Conservation (phyloP, 2,797 vertebrate species). For the Tapera naevia region DNA sequence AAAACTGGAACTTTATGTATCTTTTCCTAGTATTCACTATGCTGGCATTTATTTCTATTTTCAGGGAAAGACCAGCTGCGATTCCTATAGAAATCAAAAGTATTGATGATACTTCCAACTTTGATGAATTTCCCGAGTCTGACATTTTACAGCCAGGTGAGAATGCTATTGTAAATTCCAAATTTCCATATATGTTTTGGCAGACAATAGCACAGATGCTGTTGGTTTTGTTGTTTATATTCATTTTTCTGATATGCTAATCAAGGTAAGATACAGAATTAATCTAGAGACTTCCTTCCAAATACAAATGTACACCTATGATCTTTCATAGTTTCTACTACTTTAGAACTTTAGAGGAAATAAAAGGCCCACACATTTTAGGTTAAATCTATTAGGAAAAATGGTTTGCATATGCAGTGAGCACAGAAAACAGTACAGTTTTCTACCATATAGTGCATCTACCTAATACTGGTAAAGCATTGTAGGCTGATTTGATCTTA, state of each 20-base stretch:
- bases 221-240: background rate
- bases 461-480: background rate
- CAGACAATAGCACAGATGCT: background rate
- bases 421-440: background rate
- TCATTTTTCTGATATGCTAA: background rate
- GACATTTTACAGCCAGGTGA: constrained; percentile 96
- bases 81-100: constrained; percentile 98
- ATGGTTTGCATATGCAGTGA: background rate
- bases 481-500: background rate
- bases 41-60: background rate
- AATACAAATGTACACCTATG: background rate
- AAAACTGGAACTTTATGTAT: background rate
- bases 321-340: background rate
- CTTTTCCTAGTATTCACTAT: background rate
- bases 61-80: constrained; percentile 93
- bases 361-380: background rate
- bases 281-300: background rate
- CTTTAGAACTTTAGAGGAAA: background rate
- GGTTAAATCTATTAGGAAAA: background rate
- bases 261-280: background rate
- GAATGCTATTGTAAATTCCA: background rate
- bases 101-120: constrained; percentile 97
- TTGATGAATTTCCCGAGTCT: constrained; percentile 96
- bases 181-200: background rate
- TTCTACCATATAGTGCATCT: background rate